These are phyloP conservation scores for Agelas oroides DNA, from an alignment of 37 sponge, comb jelly and placozoan genomes.

Conservation along the genomic window DNA sequence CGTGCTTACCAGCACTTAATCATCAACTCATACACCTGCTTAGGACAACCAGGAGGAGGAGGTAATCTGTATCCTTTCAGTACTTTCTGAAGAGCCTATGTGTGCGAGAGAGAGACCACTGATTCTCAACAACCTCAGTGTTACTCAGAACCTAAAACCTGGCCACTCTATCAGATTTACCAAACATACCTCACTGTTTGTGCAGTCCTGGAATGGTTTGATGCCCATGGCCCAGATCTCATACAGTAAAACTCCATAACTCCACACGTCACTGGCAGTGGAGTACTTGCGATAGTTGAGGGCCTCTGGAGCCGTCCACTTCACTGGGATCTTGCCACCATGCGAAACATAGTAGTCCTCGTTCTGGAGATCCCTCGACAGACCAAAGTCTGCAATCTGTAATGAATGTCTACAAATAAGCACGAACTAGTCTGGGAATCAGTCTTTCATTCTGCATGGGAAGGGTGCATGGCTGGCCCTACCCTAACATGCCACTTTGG, in stretches of 20 bases:
- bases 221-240: slow-evolving; percentile 6
- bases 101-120: background rate
- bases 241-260: slow-evolving; percentile 2
- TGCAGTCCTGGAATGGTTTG: background rate
- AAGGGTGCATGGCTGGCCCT: too few relatives aligned
- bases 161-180: too few relatives aligned
- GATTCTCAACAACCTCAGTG: too few relatives aligned
- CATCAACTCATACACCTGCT: slow-evolving; percentile 44
- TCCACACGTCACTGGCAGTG: background rate
- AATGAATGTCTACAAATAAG: too few relatives aligned
- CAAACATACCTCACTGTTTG: background rate
- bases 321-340: slow-evolving; percentile 10
- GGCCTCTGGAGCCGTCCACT: slow-evolving; percentile 16
- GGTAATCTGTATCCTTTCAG: slow-evolving; percentile 49
- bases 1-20: slow-evolving; percentile 45
- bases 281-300: slow-evolving; percentile 9
- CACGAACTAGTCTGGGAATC: background rate
- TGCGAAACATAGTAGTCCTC: background rate
- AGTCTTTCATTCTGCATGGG: too few relatives aligned
- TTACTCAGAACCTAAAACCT: too few relatives aligned
- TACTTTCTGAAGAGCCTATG: slow-evolving; percentile 22
- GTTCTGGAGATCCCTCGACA: slow-evolving; percentile 2
- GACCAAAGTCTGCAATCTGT: slow-evolving; percentile 14
- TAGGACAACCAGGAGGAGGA: slow-evolving; percentile 37
- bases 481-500: too few relatives aligned